A percentile compares a stretch with the other conserved stretches of the same genome.
These are phyloP conservation scores for Bathynomus jamesi DNA, from an alignment of 1,140 invertebrate genomes.

Conservation along the genomic window DNA sequence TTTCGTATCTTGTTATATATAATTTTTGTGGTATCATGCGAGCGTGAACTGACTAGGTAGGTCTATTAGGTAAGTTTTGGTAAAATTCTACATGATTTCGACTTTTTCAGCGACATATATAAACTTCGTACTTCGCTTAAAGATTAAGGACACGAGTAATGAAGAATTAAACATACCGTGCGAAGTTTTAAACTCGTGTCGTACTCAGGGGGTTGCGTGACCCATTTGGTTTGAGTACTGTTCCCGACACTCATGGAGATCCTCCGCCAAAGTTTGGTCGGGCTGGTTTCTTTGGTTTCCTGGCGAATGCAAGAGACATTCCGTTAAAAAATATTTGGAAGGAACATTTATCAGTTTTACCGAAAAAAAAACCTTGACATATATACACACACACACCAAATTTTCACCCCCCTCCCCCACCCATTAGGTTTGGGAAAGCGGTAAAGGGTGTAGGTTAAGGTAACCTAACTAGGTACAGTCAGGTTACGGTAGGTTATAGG, in stretches of 20 bases:
- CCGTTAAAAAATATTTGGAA: too few species aligned
- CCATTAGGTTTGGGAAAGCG: too few species aligned
- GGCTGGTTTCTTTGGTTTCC: constrained; percentile 78
- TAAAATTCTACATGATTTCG: constrained; percentile 84
- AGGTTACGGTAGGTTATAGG: too few species aligned
- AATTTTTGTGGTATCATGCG: too few species aligned
- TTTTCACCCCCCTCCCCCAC: too few species aligned
- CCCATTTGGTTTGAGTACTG: constrained; percentile 48
- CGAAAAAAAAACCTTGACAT: too few species aligned
- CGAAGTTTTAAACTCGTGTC: constrained; percentile 59
- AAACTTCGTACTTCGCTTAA: constrained; percentile 74
- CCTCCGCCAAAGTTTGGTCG: constrained; percentile 76
- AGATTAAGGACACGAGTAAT: constrained; percentile 56
- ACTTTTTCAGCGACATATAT: constrained; percentile 91
- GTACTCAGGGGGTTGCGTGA: constrained; percentile 15
- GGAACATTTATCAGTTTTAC: too few species aligned
- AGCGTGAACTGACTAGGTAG: too few species aligned
- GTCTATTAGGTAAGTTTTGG: constrained; percentile 93
- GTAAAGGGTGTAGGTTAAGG: too few species aligned
- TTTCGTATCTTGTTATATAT: too few species aligned
- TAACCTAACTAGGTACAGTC: too few species aligned
- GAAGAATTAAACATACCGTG: constrained; percentile 49
- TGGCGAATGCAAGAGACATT: constrained; percentile 39
- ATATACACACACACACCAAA: too few species aligned
- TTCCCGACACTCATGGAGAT: constrained; percentile 57